phyloP scores from a whole-genome alignment of 2,888 invertebrate species.

The Drosophila conformis region DNA sequence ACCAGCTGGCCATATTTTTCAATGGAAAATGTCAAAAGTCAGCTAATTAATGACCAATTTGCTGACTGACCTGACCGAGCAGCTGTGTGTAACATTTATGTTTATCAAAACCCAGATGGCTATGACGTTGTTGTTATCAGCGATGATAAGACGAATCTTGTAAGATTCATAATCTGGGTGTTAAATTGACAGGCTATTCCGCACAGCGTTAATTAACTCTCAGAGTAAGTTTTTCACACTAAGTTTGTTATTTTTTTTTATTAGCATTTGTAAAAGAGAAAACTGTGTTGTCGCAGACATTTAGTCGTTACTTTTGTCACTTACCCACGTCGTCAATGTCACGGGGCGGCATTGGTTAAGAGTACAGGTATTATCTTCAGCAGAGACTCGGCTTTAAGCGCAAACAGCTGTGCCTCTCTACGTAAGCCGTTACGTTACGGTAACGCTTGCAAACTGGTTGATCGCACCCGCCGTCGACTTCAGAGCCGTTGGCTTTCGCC shows the following conservation, averaged over 20 bases:
- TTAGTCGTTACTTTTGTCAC: slow-evolving; percentile 44
- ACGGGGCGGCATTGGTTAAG: slow-evolving; percentile 38
- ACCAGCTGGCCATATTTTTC: slow-evolving; percentile 2
- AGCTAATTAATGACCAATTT: slow-evolving; percentile 20
- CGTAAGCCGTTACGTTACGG: slow-evolving; percentile 58
- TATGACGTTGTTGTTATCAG: slow-evolving; percentile 20
- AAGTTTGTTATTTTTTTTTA: slow-evolving; percentile 12
- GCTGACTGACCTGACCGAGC: slow-evolving; percentile 7
- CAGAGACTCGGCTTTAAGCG: not conserved
- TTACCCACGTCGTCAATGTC: slow-evolving; percentile 51
- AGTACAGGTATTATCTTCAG: slow-evolving; percentile 9
- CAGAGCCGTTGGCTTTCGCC: slow-evolving; percentile 68
- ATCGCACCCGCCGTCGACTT: slow-evolving; percentile 68
- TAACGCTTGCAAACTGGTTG: slow-evolving; percentile 66
- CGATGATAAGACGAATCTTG: slow-evolving; percentile 35
- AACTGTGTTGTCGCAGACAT: slow-evolving; percentile 25
- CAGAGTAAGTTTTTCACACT: slow-evolving; percentile 32
- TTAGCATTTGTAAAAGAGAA: slow-evolving; percentile 57
- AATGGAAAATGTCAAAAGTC: slow-evolving; percentile 46
- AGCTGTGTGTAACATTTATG: slow-evolving; percentile 18
- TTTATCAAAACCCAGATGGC: slow-evolving; percentile 12
- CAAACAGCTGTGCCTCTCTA: slow-evolving; percentile 44
- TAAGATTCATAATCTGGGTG: slow-evolving; percentile 24
- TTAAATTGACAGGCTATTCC: slow-evolving; percentile 46
- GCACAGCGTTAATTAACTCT: slow-evolving; percentile 22